Evolutionary conservation across 2,888 invertebrate genomes (phyloP).

Genomic region (Crocallis elinguaria): DNA sequence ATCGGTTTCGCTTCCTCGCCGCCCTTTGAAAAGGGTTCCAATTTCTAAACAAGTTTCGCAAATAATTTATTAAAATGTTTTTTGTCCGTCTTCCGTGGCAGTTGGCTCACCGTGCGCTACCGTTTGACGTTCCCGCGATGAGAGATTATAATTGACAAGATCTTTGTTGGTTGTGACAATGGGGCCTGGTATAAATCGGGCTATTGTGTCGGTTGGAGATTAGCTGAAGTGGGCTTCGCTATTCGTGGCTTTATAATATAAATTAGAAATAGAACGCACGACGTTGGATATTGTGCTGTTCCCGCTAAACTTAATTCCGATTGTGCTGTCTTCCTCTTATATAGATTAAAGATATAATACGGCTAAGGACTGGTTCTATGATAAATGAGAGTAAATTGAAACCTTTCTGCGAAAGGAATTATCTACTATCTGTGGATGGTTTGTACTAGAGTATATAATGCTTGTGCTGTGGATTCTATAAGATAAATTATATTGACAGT

Average conservation of each 20-base stretch:
- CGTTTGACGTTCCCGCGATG: constrained; percentile 77
- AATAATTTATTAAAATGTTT: constrained; percentile 80
- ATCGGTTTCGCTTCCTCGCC: constrained; percentile 81
- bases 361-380: constrained; percentile 44
- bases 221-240: constrained; percentile 57
- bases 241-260: constrained; percentile 62
- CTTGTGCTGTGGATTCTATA: constrained; percentile 16
- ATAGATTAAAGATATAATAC: constrained; percentile 59
- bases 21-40: constrained; percentile 78
- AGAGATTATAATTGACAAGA: constrained; percentile 83
- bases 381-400: constrained; percentile 45
- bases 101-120: constrained; percentile 72
- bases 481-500: not conserved
- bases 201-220: constrained; percentile 71
- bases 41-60: constrained; percentile 74
- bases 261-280: constrained; percentile 65
- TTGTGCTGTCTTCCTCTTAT: constrained; percentile 59
- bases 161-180: constrained; percentile 80
- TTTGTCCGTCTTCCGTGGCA: constrained; percentile 56
- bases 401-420: constrained; percentile 47
- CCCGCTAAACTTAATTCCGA: constrained; percentile 67
- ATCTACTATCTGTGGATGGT: constrained; percentile 34
- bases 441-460: constrained; percentile 20
- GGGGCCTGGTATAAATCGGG: constrained; percentile 70
- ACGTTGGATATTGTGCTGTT: constrained; percentile 61